phyloP scores from a whole-genome alignment of 2,113 vertebrate genomes.

The Lycaon pictus region DNA sequence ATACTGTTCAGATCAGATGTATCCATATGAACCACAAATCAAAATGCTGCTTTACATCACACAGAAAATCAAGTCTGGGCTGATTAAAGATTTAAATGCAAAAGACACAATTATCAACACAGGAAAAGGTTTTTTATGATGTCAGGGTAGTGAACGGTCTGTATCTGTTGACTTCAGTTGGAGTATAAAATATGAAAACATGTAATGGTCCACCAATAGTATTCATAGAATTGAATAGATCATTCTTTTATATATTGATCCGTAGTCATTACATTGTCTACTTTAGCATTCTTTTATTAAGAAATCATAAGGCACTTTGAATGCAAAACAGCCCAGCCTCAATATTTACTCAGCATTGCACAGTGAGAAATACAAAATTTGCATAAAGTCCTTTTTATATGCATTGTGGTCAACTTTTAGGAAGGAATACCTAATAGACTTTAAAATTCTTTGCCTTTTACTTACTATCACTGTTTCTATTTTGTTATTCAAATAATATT shows the following conservation, averaged over 20 bases:
- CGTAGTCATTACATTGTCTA: neutral
- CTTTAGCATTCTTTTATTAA: neutral
- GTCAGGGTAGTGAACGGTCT: neutral
- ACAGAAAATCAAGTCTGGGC: neutral
- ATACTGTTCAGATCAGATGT: neutral
- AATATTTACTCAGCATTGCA: neutral
- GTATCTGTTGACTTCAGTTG: neutral
- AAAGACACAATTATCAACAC: slow-evolving; percentile 22
- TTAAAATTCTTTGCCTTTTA: slow-evolving; percentile 34
- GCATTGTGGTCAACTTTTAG: neutral
- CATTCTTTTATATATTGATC: neutral
- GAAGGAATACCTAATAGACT: neutral
- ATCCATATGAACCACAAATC: neutral
- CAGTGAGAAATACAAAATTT: slow-evolving; percentile 25
- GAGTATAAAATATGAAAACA: neutral
- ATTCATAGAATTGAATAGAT: neutral
- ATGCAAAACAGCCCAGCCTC: neutral
- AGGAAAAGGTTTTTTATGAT: neutral
- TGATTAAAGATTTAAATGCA: neutral
- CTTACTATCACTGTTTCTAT: neutral
- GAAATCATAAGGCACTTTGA: neutral
- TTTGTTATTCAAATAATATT: slow-evolving; percentile 37
- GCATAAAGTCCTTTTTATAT: neutral
- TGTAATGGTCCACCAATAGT: neutral
- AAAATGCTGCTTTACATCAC: neutral